phyloP scores from a whole-genome alignment of 2,888 invertebrate genomes.

The Lobophora halterata region DNA sequence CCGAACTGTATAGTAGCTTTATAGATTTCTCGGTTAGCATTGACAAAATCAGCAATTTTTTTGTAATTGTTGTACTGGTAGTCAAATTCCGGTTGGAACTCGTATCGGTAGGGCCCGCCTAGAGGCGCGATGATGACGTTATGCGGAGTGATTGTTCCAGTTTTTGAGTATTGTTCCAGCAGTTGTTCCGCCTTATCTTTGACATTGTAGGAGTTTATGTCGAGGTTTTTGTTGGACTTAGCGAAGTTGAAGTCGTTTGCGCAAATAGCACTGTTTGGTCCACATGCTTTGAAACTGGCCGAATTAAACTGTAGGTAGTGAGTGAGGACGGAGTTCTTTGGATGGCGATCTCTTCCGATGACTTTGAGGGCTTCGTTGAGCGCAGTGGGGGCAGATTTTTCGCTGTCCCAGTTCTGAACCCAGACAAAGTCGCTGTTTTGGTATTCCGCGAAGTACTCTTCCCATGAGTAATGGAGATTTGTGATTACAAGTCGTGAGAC shows the following conservation, averaged over 20 bases:
- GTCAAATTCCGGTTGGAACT: slow-evolving; percentile 93
- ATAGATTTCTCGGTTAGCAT: slow-evolving; percentile 85
- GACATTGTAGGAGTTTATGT: slow-evolving; percentile 90
- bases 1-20: slow-evolving; percentile 91
- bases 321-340: slow-evolving; percentile 56
- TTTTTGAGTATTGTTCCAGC: slow-evolving; percentile 93
- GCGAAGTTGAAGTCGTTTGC: slow-evolving; percentile 82
- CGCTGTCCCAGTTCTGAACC: slow-evolving; percentile 90
- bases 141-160: slow-evolving; percentile 92
- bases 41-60: slow-evolving; percentile 92
- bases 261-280: slow-evolving; percentile 56
- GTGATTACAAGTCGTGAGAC: slow-evolving; percentile 92
- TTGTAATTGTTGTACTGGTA: slow-evolving; percentile 96
- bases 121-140: slow-evolving; percentile 95
- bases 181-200: slow-evolving; percentile 91
- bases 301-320: slow-evolving; percentile 67
- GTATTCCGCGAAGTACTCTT: slow-evolving; percentile 92
- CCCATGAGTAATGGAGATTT: slow-evolving; percentile 96
- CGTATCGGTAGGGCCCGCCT: slow-evolving; percentile 95
- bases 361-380: slow-evolving; percentile 53
- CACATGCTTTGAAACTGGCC: slow-evolving; percentile 59
- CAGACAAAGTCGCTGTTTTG: slow-evolving; percentile 94
- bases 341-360: slow-evolving; percentile 58
- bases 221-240: slow-evolving; percentile 85
- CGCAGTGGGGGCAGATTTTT: slow-evolving; percentile 40